Evolutionary conservation across 2,888 invertebrate genomes (phyloP).

Genomic region (Meliscaeva auricollis): DNA sequence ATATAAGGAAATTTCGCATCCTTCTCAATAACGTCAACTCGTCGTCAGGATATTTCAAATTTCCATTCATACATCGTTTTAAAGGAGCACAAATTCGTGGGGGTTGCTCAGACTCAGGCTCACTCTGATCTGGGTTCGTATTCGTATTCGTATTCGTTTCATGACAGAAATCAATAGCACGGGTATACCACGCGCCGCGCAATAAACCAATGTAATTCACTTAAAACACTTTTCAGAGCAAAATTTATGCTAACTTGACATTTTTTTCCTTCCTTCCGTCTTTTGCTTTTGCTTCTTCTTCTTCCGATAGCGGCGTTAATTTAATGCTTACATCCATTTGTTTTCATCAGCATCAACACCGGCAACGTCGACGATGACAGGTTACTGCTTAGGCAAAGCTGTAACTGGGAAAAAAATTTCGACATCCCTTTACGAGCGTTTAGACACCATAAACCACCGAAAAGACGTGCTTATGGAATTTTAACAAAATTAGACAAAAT

Average conservation of each 20-base stretch:
- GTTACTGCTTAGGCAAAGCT: not conserved
- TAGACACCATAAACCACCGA: not conserved
- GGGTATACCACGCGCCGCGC: not conserved
- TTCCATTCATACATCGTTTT: constrained; percentile 50
- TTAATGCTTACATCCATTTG: constrained; percentile 29
- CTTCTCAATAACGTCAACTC: constrained; percentile 48
- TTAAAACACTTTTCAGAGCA: constrained; percentile 60
- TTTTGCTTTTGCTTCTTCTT: not conserved
- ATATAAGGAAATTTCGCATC: constrained; percentile 51
- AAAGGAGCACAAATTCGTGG: constrained; percentile 16
- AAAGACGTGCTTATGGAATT: not conserved
- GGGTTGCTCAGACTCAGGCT: not conserved
- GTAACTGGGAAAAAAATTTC: not conserved
- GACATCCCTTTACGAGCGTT: not conserved
- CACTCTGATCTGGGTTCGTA: not conserved
- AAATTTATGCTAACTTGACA: constrained; percentile 62
- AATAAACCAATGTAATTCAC: constrained; percentile 67
- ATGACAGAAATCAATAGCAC: constrained; percentile 49
- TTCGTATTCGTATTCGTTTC: not conserved
- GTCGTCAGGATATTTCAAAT: constrained; percentile 59
- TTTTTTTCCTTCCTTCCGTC: constrained; percentile 11
- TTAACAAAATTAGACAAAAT: constrained; percentile 9
- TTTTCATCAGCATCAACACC: constrained; percentile 9
- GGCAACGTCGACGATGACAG: not conserved
- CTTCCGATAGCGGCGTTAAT: constrained; percentile 6